Evolutionary conservation across 2,888 invertebrate species (phyloP), one percentile per base, ranked within the genome.

Genomic region (Cosmorhoe ocellata): DNA sequence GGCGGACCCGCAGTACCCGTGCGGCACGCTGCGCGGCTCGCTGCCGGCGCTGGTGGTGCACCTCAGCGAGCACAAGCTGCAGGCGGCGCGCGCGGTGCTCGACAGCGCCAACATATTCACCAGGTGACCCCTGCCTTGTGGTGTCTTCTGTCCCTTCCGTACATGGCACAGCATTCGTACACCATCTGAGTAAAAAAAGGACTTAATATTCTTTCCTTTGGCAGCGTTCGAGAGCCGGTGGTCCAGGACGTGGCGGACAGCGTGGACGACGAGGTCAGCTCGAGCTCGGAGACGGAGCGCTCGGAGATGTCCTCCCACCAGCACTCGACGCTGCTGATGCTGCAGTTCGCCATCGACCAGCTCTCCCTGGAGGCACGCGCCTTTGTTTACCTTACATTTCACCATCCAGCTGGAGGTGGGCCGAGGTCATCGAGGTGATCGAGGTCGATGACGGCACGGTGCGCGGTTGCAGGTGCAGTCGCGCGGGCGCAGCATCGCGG

Each of bases 1-100:
- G 2, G 86, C 92, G 33, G 98, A 98, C 90, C 97, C 97, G 1
- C 93, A 94, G 71, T 98, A 95, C 90, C 98, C 98, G 1, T 94
- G 94, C 54, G 90, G 96, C 18, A 95, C 95, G 31, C 83, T 98
- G 31, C 93, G 95, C 59, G 98, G 97, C 37, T 96, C 95, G 57
- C 90, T 98, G 63, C 98, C 98, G 0, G 94, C 95, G 77, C 91
- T 98, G 11, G 95, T 96, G 27, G 95, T 95, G 41, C 98, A 98
- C 81, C 92, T 98, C 36, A 97, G 96, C 84, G 98, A 98, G 79
- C 94, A 94, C 67, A 98, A 98, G 91, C 94, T 98, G 67, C 65
- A 72, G 58, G 83, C 85, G 41, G 79, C 84, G 56, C 79, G 85
- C 50, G 75, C 79, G 56, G 81, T 71, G 66, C 74, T 60, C 64